phyloP scores from a whole-genome alignment of 2,113 vertebrate species.

The Channa argus region DNA sequence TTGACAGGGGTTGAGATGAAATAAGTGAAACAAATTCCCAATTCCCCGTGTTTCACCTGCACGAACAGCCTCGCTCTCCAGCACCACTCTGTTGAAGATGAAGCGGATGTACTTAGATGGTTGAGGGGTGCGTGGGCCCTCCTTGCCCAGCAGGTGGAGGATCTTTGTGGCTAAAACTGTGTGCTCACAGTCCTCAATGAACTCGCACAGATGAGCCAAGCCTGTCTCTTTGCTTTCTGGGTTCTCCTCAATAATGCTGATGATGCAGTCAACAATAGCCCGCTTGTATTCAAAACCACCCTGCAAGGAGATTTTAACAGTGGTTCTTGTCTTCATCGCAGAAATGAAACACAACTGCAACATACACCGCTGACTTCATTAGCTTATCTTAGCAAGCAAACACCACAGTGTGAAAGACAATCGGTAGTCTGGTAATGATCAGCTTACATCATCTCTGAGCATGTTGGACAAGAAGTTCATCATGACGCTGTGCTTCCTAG shows the following conservation, averaged over 20 bases:
- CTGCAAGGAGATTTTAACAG: conserved; percentile 66
- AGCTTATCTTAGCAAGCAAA: neutral
- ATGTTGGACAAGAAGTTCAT: conserved; percentile 99
- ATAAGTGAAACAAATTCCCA: neutral
- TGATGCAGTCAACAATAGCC: conserved; percentile 98
- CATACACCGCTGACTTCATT: neutral
- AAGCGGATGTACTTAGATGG: conserved; percentile 99
- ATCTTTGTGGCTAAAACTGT: conserved; percentile 98
- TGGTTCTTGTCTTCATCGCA: neutral
- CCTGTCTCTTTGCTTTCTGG: conserved; percentile 96
- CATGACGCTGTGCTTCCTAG: conserved; percentile 97
- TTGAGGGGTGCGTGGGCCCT: conserved; percentile 91
- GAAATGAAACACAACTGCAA: neutral
- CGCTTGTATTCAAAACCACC: conserved; percentile 99
- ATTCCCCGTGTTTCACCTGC: conserved; percentile 85
- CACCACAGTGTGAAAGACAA: no score
- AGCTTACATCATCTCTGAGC: conserved; percentile 95
- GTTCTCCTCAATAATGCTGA: conserved; percentile 97
- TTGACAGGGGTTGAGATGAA: no score
- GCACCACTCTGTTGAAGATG: conserved; percentile 97
- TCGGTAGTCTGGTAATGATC: neutral
- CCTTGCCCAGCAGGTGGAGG: conserved; percentile 95
- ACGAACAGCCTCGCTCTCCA: conserved; percentile 96
- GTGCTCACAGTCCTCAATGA: conserved; percentile 99
- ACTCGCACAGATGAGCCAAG: conserved; percentile 96